Conservation (phyloP, 2,113 vertebrate species). For the Prietella phreatophila region DNA sequence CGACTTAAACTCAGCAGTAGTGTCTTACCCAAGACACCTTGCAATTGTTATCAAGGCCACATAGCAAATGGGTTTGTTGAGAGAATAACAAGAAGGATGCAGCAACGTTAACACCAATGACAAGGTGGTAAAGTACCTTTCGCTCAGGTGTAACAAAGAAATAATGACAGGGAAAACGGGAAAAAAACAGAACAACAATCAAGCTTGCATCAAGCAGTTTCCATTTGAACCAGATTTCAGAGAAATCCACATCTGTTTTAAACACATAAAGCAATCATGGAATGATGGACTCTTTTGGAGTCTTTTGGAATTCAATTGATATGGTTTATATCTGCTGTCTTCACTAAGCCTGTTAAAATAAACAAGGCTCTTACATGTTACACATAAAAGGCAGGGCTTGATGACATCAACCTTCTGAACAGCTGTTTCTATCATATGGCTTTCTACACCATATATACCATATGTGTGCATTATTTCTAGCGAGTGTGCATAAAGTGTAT, state of each 20-base stretch:
- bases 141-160: neutral
- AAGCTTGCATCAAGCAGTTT: neutral
- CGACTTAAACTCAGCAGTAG: neutral
- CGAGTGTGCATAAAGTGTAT: neutral
- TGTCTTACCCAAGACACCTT: constrained; percentile 1
- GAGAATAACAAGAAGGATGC: constrained; percentile 5
- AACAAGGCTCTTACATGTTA: neutral
- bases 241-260: no score
- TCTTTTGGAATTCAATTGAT: neutral
- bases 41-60: neutral
- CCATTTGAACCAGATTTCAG: no score
- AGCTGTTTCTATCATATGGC: neutral
- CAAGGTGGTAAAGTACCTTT: neutral
- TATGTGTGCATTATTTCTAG: neutral
- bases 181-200: neutral
- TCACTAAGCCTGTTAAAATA: neutral
- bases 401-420: neutral
- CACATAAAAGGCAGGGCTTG: neutral
- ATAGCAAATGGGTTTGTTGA: neutral
- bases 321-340: neutral
- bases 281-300: neutral
- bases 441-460: neutral
- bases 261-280: no score
- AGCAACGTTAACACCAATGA: neutral
- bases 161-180: neutral